These are phyloP conservation scores for Smittia aterrima DNA, from an alignment of 2,888 invertebrate genomes.

Conservation along the genomic window DNA sequence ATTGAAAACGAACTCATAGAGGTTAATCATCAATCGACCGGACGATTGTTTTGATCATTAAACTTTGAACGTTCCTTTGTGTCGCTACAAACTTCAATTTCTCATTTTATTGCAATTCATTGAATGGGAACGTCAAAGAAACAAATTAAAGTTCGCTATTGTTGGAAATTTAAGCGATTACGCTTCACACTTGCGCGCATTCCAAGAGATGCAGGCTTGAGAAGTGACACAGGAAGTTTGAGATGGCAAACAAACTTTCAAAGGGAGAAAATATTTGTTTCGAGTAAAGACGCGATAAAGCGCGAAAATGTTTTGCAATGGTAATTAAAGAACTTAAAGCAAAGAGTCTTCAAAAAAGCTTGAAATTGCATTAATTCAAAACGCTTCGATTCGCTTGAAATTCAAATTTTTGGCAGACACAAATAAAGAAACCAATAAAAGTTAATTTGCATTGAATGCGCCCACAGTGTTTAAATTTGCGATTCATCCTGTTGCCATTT, in stretches of 20 bases:
- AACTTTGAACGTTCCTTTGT: not conserved
- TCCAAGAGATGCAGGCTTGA: not conserved
- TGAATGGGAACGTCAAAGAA: not conserved
- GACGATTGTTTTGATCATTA: not conserved
- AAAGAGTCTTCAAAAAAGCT: not conserved
- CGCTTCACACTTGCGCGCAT: not conserved
- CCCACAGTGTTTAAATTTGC: not conserved
- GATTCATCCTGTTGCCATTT: not conserved
- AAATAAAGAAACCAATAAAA: not conserved
- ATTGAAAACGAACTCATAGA: not conserved
- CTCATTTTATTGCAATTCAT: not conserved
- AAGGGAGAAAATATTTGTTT: not conserved
- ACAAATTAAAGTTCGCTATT: not conserved
- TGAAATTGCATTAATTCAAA: not conserved
- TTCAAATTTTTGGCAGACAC: not conserved
- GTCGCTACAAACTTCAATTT: not conserved
- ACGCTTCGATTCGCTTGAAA: not conserved
- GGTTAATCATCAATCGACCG: constrained; percentile 10
- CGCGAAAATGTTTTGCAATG: not conserved
- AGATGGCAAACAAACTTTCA: not conserved
- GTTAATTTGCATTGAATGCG: constrained; percentile 4
- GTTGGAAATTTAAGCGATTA: not conserved
- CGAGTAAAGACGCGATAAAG: not conserved
- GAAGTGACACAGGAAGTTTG: constrained; percentile 3
- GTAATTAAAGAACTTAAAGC: not conserved